A percentile compares a stretch with the other conserved stretches of the same genome.
Conservation (phyloP, 1,140 invertebrate species). For the Lasioglossum baleicum region DNA sequence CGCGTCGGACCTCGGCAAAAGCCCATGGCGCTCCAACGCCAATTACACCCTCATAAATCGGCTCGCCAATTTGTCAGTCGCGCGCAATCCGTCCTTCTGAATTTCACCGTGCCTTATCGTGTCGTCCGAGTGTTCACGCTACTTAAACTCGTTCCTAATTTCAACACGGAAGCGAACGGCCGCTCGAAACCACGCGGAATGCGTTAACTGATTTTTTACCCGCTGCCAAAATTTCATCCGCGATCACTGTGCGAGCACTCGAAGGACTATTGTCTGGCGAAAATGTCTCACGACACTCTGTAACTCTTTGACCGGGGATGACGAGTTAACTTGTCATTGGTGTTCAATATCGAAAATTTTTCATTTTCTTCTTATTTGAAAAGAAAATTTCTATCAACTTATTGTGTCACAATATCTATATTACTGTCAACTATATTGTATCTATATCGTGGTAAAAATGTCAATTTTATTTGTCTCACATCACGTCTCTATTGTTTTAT, state of each 20-base stretch:
- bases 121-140: conserved; percentile 33
- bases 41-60: conserved; percentile 65
- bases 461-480: too few species aligned
- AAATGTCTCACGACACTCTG: too few species aligned
- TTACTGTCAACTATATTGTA: too few species aligned
- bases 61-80: conserved; percentile 60
- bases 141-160: conserved; percentile 42
- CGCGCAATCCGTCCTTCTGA: conserved; percentile 52
- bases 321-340: too few species aligned
- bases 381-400: too few species aligned
- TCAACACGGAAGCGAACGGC: conserved; percentile 32
- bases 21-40: conserved; percentile 32
- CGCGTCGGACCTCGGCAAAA: conserved; percentile 6
- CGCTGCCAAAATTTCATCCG: background rate
- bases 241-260: background rate
- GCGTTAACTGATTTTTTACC: conserved; percentile 45
- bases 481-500: too few species aligned
- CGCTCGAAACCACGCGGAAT: background rate
- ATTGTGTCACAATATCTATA: too few species aligned
- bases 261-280: too few species aligned
- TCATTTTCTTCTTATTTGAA: too few species aligned
- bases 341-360: too few species aligned
- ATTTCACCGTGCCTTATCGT: conserved; percentile 61
- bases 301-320: too few species aligned
- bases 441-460: too few species aligned